Conservation (phyloP, 2,797 vertebrate genomes). For the Phylloscopus collybita region DNA sequence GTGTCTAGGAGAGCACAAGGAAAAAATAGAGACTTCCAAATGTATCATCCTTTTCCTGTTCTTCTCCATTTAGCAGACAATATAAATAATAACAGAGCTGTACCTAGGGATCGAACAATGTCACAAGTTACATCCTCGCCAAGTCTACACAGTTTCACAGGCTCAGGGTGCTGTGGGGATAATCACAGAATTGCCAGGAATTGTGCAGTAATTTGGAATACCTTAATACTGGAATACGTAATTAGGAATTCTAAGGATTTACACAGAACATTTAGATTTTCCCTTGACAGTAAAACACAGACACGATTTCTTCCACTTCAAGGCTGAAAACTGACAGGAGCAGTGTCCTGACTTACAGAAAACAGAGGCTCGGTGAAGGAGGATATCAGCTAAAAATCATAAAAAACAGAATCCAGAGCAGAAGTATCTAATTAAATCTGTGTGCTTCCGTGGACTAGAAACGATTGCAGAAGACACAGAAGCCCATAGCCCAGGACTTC, state of each 20-base stretch:
- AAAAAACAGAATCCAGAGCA: not conserved
- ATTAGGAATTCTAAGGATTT: not conserved
- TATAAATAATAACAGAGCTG: not conserved
- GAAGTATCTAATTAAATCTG: not conserved
- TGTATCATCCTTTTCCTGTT: not conserved
- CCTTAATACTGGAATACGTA: not conserved
- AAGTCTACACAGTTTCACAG: not conserved
- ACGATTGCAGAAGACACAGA: not conserved
- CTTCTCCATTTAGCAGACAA: not conserved
- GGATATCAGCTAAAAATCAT: not conserved
- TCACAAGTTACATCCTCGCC: accelerated
- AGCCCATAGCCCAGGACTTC: not conserved
- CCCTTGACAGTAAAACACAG: not conserved
- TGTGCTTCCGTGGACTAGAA: not conserved
- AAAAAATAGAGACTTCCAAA: not conserved
- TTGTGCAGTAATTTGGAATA: not conserved
- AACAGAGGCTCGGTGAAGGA: not conserved
- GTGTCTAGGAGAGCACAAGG: not conserved
- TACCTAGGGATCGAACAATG: not conserved
- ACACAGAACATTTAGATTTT: not conserved
- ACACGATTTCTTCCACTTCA: accelerated
- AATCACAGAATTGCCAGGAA: not conserved
- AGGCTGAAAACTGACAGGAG: not conserved
- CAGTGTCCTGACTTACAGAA: not conserved
- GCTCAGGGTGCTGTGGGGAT: not conserved